Base-by-base conservation (phyloP, 2,113 vertebrate genomes). In the Thalassarche chlororhynchos region DNA sequence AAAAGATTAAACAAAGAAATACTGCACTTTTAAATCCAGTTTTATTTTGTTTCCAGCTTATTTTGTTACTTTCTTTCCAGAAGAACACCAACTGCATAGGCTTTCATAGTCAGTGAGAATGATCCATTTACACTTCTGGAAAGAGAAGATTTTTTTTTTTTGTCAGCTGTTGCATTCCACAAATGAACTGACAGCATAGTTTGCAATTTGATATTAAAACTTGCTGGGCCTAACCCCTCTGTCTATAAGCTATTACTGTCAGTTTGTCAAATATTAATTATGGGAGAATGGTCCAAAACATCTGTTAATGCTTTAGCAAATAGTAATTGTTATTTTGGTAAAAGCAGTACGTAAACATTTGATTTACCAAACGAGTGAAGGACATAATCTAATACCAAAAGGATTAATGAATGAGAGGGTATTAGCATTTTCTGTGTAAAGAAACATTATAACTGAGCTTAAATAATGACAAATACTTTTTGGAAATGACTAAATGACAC, bases 141-240 rank as follows among this genome's bases (percentile, higher is more conserved):
- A 94, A 36, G 58, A 89, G 18, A 77, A n/a, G 12, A 36, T 23
- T 19, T 68, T 34, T 46, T 57, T 40, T 76, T 61, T 87, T 84
- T 29, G 31, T 74, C 46, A 20, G 26, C 40, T 88, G 16, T 89
- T 95, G 93, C 95, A 90, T 97, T 97, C 94, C 89, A 94, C 25
- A 75, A 25, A 72, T 79, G 28, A 93, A 87, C 75, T 90, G 87
- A 64, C 58, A 72, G 44, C 36, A 36, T 54, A 31, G 7, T 72
- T 93, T 79, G 62, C 40, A 90, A 66, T 70, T 70, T 78, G 58
- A 17, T 95, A 20, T 12, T 70, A 54, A 84, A 89, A 89, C 9
- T 80, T 77, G n/a, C 14, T 91, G 81, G 38, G 17, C 32, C 81
- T 89, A 66, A 46, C 23, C 13, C 28, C 12, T 68, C 55, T 78